These are phyloP conservation scores for Ctenoplectra terminalis DNA, from an alignment of 1,140 invertebrate species.

Conservation along the genomic window DNA sequence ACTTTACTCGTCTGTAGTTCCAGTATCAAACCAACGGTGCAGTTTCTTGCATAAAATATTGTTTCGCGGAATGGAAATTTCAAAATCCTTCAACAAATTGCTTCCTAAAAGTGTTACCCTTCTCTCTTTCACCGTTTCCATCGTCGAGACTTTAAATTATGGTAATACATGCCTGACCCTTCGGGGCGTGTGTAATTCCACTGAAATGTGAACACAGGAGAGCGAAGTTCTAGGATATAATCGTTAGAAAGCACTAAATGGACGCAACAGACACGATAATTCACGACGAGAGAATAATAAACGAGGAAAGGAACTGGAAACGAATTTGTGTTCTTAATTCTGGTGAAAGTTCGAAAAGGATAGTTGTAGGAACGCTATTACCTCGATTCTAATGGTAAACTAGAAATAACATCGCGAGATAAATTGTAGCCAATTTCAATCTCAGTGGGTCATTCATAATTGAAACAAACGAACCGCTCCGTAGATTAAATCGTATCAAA, in stretches of 20 bases:
- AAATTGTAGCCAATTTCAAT: slow-evolving; percentile 11
- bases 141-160: slow-evolving; percentile 34
- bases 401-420: background rate
- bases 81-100: no score
- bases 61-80: no score
- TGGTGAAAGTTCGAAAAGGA: slow-evolving; percentile 11
- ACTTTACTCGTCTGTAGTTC: no score
- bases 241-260: slow-evolving; percentile 28
- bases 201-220: background rate
- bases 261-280: slow-evolving; percentile 19
- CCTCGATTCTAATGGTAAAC: background rate
- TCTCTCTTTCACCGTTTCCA: no score
- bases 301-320: slow-evolving; percentile 12
- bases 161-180: slow-evolving; percentile 24
- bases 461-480: background rate
- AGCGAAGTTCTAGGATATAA: slow-evolving; percentile 8
- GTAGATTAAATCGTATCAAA: slow-evolving; percentile 6
- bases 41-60: no score
- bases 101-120: no score
- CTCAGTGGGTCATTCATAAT: background rate
- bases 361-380: background rate
- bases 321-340: slow-evolving; percentile 31
- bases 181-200: background rate
- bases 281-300: background rate
- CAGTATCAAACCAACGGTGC: no score